Conservation (phyloP, 92 coral and sea anemone species). For the Isaurus tuberculatus region DNA sequence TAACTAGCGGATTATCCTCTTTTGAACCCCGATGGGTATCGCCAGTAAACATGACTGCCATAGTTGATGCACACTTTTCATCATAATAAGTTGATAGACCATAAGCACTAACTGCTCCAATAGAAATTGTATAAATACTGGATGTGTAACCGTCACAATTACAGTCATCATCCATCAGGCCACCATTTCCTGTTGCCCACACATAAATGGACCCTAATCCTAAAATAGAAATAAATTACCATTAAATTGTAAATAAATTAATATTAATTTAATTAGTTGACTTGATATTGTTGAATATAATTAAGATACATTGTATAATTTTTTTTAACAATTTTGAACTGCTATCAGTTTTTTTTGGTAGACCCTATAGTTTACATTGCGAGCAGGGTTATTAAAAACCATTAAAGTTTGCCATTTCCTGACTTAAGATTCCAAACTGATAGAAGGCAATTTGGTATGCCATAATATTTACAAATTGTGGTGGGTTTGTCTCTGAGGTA, state of each 20-base stretch:
- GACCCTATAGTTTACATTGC: too few species aligned
- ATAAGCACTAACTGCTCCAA: conserved; percentile 95
- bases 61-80: conserved; percentile 92
- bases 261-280: too few species aligned
- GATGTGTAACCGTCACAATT: conserved; percentile 95
- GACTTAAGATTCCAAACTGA: too few species aligned
- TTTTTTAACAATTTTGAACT: too few species aligned
- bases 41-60: conserved; percentile 94
- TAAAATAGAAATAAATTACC: conserved; percentile 5
- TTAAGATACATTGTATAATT: too few species aligned
- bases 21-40: conserved; percentile 85
- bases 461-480: too few species aligned
- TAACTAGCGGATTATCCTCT: conserved; percentile 78
- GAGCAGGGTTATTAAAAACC: too few species aligned
- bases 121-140: conserved; percentile 89
- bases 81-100: conserved; percentile 94
- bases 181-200: conserved; percentile 99
- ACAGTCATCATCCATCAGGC: conserved; percentile 91
- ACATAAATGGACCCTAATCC: conserved; percentile 90
- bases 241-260: not conserved
- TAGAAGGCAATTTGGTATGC: too few species aligned
- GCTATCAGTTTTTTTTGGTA: too few species aligned
- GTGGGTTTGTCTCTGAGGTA: too few species aligned
- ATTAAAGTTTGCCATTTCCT: too few species aligned
- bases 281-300: too few species aligned